Evolutionary conservation across 2,113 vertebrate genomes (phyloP), one percentile per base, ranked within the genome.

Genomic region (Erpornis zantholeuca): DNA sequence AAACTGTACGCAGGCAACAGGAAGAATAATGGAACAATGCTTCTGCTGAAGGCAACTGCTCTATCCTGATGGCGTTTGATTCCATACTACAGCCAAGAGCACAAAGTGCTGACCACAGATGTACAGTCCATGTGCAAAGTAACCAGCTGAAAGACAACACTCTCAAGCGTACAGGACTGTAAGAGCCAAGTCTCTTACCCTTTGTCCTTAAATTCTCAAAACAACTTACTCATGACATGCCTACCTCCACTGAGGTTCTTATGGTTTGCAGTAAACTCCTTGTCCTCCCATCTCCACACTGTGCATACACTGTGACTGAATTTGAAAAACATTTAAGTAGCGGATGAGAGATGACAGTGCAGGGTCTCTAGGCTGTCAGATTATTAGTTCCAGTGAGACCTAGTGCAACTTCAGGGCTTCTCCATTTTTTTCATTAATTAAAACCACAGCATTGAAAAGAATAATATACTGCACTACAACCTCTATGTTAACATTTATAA

Each of bases 121-220:
- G 0, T 1, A 23, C 7, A 70, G 38, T 7, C 33, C 61, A 42
- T 8, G 11, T 45, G 42, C 31, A 64, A 80, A 76, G 50, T 7
- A 82, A 69, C 7, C 2, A 0, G 14, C 33, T 44, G 38, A 60
- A 72, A 79, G 24, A 7, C 3, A 78, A 66, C 1, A 0, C 17
- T n/a, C 44, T 57, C 36, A 38, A 65, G 42, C 11, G 44, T 23
- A 42, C 38, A 69, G n/a, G 54, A 72, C 7, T 65, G 19, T 27
- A 61, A 38, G n/a, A 84, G 31, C 14, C 9, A 86, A 36, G 4
- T 17, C n/a, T n/a, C n/a, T 82, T 25, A 44, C 27, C 22, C 75
- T 71, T 44, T 13, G 12, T 50, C 45, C 40, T 66, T 56, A 47
- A 72, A 56, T 24, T 36, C 66, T 64, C 27, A 3, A 38, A 85